These are phyloP conservation scores for Blastobasis adustella DNA, from an alignment of 2,888 invertebrate genomes.

Conservation along the genomic window DNA sequence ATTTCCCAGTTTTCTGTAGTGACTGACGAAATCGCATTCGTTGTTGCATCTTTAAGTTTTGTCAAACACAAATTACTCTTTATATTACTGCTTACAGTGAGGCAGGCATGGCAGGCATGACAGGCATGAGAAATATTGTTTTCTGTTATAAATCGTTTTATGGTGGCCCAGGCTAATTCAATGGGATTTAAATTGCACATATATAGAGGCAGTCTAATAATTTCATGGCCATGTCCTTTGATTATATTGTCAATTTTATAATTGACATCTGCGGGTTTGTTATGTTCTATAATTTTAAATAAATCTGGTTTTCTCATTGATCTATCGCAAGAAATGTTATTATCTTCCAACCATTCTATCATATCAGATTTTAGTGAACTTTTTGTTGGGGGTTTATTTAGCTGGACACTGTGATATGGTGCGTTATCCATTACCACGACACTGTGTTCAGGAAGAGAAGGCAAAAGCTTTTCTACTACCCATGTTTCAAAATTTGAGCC, in stretches of 20 bases:
- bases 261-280: background rate
- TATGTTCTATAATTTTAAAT: background rate
- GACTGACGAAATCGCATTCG: no score
- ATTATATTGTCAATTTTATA: background rate
- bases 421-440: background rate
- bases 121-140: no score
- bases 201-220: no score
- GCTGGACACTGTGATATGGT: background rate
- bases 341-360: background rate
- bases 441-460: background rate
- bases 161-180: no score
- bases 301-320: background rate
- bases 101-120: no score
- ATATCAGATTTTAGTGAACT: background rate
- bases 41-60: no score
- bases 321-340: background rate
- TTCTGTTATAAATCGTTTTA: no score
- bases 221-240: background rate
- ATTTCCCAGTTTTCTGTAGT: no score
- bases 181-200: no score
- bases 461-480: background rate
- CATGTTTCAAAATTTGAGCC: background rate
- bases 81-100: no score
- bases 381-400: background rate
- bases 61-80: no score